Base-by-base conservation (phyloP, 2,888 invertebrate genomes). In the Cacoxenus indagator region DNA sequence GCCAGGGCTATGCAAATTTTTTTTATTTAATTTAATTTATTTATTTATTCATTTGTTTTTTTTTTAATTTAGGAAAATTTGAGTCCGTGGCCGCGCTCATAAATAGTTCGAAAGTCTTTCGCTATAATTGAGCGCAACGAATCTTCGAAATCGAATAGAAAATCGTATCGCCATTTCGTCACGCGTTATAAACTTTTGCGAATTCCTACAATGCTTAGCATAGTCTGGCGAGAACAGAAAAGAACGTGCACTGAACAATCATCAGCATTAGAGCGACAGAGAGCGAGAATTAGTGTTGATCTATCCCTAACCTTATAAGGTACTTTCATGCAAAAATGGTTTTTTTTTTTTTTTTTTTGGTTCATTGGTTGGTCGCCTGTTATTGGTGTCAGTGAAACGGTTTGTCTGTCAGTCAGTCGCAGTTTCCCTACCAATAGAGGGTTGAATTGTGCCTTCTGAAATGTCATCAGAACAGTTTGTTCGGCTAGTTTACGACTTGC, bases 401-500 rank as follows among this genome's bases (percentile, higher is more conserved):
- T 26, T 37, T 27, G 57, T 55, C 48, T 75, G 48, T 19, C 61
- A 48, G 61, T 68, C 48, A 64, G 67, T 51, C 22, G 37, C 54
- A 6, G 57, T 31, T 11, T 0, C 9, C 5, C 31, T 31, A 17
- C 48, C 48, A 14, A 19, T 6, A 24, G 61, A 61, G 43, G 67
- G 67, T 59, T 67, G 61, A 69, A 61, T 74, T 82, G 79, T 70
- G 83, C 79, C 83, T 77, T 24, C 65, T n/a, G 26, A 75, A 83
- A 80, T 81, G 79, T 80, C 80, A 80, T 80, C 80, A 80, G 77
- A 83, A 80, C 80, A 80, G 79, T 80, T 80, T 79, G 17, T 76
- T 67, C 76, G 71, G 76, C 66, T 81, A 81, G 82, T 81, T 81
- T 81, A 81, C 83, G 83, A 79, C 71, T 78, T 75, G 9, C 5